Conservation (phyloP, 2,113 vertebrate species). For the Eclectus roratus region DNA sequence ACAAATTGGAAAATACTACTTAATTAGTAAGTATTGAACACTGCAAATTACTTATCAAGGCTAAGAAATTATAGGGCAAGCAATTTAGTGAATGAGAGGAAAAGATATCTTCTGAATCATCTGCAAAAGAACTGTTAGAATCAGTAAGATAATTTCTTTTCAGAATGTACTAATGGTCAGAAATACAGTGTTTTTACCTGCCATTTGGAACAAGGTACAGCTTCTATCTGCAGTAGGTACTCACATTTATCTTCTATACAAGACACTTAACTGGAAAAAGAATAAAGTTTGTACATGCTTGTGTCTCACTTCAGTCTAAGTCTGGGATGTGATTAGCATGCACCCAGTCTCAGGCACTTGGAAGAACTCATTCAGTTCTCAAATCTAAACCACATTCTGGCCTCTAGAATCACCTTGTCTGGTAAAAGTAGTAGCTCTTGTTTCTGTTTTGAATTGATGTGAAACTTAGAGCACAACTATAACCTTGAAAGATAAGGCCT, state of each 20-base stretch:
- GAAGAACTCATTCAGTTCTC: not conserved
- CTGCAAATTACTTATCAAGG: not conserved
- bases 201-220: not conserved
- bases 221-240: not conserved
- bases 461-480: not conserved
- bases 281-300: not conserved
- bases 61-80: not conserved
- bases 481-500: not conserved
- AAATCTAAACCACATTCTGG: not conserved
- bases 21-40: not conserved
- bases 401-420: not conserved
- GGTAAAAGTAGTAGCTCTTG: not conserved
- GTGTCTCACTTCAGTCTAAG: not conserved
- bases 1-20: not conserved
- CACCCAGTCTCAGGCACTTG: not conserved
- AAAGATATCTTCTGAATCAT: not conserved
- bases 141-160: not conserved
- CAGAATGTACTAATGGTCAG: not conserved
- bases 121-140: not conserved
- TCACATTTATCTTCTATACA: not conserved
- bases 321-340: not conserved
- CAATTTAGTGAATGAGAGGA: not conserved
- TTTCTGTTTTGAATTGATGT: not conserved
- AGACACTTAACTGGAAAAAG: not conserved
- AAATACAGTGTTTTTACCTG: not conserved